Conservation (phyloP, 2,113 vertebrate genomes). For the Platichthys flesus region DNA sequence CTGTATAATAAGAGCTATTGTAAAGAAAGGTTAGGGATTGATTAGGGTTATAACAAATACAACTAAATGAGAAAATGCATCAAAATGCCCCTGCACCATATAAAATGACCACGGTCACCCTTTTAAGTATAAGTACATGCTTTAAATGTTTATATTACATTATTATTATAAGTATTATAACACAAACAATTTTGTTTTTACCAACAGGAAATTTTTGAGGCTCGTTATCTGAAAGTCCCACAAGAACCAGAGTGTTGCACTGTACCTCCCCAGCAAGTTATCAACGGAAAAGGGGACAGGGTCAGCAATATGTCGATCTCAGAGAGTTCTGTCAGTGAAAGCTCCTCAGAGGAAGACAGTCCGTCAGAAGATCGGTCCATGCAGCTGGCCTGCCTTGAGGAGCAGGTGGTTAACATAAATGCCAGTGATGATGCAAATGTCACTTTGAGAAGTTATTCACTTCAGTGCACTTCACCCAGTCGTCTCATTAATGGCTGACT, state of each 20-base stretch:
- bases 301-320: conserved; percentile 59
- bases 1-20: no score
- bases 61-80: not conserved
- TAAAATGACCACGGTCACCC: not conserved
- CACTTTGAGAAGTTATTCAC: not conserved
- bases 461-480: not conserved
- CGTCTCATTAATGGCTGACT: conserved; percentile 21
- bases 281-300: conserved; percentile 24
- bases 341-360: conserved; percentile 79
- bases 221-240: conserved; percentile 85
- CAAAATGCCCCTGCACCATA: no score
- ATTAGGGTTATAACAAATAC: not conserved
- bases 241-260: conserved; percentile 72
- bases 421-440: not conserved
- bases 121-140: no score
- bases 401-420: conserved; percentile 81
- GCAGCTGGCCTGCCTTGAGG: conserved; percentile 82
- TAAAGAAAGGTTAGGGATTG: not conserved
- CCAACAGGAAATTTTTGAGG: conserved; percentile 92
- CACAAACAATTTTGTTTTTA: not conserved
- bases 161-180: not conserved
- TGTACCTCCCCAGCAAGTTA: conserved; percentile 22
- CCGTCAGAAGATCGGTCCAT: conserved; percentile 76
- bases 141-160: not conserved
- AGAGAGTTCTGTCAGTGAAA: conserved; percentile 77